Base-by-base conservation (phyloP, 1,140 invertebrate genomes). In the Brachionus paranguensis region DNA sequence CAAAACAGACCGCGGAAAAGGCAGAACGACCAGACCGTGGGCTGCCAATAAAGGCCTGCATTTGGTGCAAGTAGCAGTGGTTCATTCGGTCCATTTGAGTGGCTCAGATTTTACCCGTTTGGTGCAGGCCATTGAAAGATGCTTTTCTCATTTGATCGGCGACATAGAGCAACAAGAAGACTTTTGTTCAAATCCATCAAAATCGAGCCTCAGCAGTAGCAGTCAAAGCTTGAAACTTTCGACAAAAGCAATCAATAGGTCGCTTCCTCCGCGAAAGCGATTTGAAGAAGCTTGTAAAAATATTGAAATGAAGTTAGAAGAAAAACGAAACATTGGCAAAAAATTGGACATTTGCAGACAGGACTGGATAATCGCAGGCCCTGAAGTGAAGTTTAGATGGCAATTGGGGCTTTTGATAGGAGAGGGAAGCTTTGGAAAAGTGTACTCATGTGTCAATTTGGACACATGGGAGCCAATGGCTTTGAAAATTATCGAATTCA, bases 401-500 rank as follows among this genome's bases (percentile, higher is more conserved):
- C 78, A 81, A 47, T 81, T 81, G 41, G 78, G 78, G 7, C 29
- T 81, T 10, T 14, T 64, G n/a, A 81, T 84, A 41, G 83, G 83
- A 1, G 45, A 84, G 33, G 83, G 83, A 20, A 74, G 24, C 14
- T 84, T 55, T 45, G 83, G 83, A 12, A 84, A 74, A 84, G 83
- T 84, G 37, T 84, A 76, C 70, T 84, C 65, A 29, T 68, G 81
- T 24, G 65, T 68, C 7, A 72, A 84, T 24, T 84, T 84, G 37
- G 81, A 84, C 37, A 84, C 45, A 45, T 33, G 60, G 27, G 60
- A 70, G 4, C 45, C 65, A 37, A 84, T 70, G 81, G 60, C 60
- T n/a, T 20, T 72, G 20, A 72, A 70, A 55, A 70, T 53, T 41
- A 72, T 84, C 2, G 47, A 43, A 4, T 70, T 84, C 41, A 65